phyloP scores from a whole-genome alignment of 1,140 invertebrate genomes.

The Drosophila punjabiensis region DNA sequence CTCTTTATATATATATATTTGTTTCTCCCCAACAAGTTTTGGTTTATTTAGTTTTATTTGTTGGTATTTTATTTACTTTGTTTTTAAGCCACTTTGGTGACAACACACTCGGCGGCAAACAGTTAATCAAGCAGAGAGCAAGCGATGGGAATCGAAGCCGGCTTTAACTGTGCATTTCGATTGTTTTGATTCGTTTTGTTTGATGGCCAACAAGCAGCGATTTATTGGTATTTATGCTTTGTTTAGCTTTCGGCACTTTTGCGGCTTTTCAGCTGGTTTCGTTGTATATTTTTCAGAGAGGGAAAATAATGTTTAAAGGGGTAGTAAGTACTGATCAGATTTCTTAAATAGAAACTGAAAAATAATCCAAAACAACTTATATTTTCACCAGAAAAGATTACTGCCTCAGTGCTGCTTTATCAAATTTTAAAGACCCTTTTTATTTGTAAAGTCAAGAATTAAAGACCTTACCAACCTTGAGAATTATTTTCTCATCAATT shows the following conservation, averaged over 20 bases:
- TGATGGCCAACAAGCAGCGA: constrained; percentile 37
- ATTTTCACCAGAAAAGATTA: neutral
- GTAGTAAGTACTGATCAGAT: neutral
- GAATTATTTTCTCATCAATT: constrained; percentile 3
- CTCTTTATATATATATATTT: neutral
- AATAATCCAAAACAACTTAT: neutral
- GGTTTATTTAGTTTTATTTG: constrained; percentile 25
- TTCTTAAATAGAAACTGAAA: neutral
- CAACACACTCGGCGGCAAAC: constrained; percentile 18
- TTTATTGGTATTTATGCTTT: constrained; percentile 49
- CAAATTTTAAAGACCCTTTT: neutral
- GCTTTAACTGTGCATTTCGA: constrained; percentile 65
- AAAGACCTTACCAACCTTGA: neutral
- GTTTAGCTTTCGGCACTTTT: constrained; percentile 20
- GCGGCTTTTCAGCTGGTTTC: constrained; percentile 37
- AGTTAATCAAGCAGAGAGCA: constrained; percentile 32
- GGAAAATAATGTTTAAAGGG: neutral
- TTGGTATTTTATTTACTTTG: neutral
- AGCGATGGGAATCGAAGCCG: constrained; percentile 16
- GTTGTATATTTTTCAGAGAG: constrained; percentile 10
- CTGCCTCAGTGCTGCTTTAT: neutral
- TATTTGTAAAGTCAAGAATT: neutral
- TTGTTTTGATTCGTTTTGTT: constrained; percentile 53
- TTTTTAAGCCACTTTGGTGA: constrained; percentile 48
- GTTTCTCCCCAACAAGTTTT: constrained; percentile 23